A percentile compares a stretch with the other conserved stretches of the same genome.
phyloP scores from a whole-genome alignment of 2,113 vertebrate genomes.

The Nicator chloris region DNA sequence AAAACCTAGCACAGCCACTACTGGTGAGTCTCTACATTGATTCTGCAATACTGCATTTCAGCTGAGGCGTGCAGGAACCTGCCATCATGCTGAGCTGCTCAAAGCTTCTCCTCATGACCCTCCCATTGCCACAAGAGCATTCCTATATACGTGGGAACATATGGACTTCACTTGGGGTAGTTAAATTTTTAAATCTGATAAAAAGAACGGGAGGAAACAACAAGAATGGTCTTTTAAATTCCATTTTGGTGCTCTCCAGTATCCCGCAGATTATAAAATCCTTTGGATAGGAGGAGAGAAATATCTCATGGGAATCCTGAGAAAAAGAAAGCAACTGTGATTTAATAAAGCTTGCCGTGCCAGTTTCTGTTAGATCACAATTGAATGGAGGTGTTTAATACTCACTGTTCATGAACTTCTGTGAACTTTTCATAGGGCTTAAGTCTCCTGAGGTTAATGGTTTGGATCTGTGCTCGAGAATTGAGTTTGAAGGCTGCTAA shows the following conservation, averaged over 20 bases:
- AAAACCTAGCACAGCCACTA: background rate
- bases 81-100: conserved; percentile 11
- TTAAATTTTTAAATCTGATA: background rate
- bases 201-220: background rate
- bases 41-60: conserved; percentile 39
- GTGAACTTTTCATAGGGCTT: conserved; percentile 26
- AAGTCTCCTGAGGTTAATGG: conserved; percentile 17
- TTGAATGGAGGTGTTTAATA: conserved; percentile 35
- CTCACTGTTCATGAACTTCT: conserved; percentile 42
- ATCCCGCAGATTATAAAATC: background rate
- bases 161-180: background rate
- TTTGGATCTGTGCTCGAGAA: background rate
- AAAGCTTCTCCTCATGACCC: background rate
- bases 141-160: background rate
- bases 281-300: background rate
- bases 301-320: conserved; percentile 8
- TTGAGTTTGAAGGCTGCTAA: background rate
- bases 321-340: conserved; percentile 27
- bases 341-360: conserved; percentile 41
- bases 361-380: conserved; percentile 46
- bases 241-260: background rate
- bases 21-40: background rate
- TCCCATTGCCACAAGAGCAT: background rate
- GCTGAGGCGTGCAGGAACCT: conserved; percentile 16
- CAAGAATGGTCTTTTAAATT: background rate